Conservation (phyloP, 2,888 invertebrate species). For the Tricholauxania praeusta region DNA sequence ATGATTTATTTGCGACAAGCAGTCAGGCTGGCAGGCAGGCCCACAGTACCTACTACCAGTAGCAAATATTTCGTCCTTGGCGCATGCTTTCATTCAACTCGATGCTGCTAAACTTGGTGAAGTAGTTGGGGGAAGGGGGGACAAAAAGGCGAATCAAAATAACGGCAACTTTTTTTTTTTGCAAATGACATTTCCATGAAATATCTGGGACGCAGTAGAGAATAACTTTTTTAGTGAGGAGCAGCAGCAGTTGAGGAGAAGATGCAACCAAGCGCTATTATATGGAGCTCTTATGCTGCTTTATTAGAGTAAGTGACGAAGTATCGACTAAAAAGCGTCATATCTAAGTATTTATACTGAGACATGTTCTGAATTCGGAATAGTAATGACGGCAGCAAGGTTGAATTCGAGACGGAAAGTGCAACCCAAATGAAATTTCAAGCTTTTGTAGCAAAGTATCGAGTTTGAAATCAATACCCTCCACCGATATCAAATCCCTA, state of each 20-base stretch:
- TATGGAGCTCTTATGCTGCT: too few species aligned
- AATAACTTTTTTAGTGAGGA: background rate
- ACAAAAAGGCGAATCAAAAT: constrained; percentile 26
- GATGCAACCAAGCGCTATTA: constrained; percentile 11
- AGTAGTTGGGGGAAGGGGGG: constrained; percentile 31
- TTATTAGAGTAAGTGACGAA: too few species aligned
- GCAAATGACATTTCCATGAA: constrained; percentile 50
- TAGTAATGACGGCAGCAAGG: background rate
- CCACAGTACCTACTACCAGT: too few species aligned
- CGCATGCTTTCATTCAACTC: constrained; percentile 25
- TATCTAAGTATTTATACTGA: too few species aligned
- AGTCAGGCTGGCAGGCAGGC: constrained; percentile 42
- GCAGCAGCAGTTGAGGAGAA: background rate
- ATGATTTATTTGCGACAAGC: constrained; percentile 50
- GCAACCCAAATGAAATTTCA: too few species aligned
- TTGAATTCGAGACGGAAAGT: background rate
- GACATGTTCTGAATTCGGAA: background rate
- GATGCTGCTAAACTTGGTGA: background rate
- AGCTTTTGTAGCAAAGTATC: too few species aligned
- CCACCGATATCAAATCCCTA: background rate
- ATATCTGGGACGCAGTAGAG: constrained; percentile 41
- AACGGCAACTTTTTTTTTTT: constrained; percentile 49
- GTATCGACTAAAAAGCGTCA: too few species aligned
- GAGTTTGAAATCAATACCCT: too few species aligned
- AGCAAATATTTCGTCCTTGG: constrained; percentile 23